Evolutionary conservation across 2,888 invertebrate species (phyloP).

Genomic region (Caenorhabditis panamensis): DNA sequence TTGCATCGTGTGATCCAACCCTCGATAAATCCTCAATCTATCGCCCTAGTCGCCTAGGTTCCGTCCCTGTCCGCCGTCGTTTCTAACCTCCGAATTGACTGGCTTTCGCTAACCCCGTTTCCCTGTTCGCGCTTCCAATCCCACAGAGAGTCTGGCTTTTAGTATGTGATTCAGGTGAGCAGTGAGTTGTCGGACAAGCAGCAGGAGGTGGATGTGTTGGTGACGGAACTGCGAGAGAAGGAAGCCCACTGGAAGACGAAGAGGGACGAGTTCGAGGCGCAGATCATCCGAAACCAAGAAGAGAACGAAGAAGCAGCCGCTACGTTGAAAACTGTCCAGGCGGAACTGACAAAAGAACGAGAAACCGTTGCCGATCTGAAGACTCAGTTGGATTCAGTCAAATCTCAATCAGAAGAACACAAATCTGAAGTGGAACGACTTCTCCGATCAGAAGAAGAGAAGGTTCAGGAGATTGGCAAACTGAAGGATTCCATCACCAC

Average conservation of each 20-base stretch:
- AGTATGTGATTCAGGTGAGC: conserved; percentile 64
- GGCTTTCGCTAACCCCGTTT: conserved; percentile 54
- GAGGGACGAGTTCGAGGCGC: conserved; percentile 66
- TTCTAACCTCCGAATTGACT: conserved; percentile 21
- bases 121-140: conserved; percentile 22
- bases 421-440: conserved; percentile 40
- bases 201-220: conserved; percentile 40
- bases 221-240: conserved; percentile 49
- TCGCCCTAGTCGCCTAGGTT: conserved; percentile 42
- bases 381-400: conserved; percentile 28
- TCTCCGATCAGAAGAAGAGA: conserved; percentile 22
- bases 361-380: conserved; percentile 28
- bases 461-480: conserved; percentile 25
- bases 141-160: conserved; percentile 44
- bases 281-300: conserved; percentile 68
- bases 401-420: conserved; percentile 32
- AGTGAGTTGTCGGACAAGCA: conserved; percentile 53
- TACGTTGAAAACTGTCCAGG: conserved; percentile 43
- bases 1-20: conserved; percentile 36
- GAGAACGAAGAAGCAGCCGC: conserved; percentile 62
- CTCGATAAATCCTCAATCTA: conserved; percentile 31
- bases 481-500: conserved; percentile 8
- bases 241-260: conserved; percentile 67
- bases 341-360: conserved; percentile 52
- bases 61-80: conserved; percentile 28